These are phyloP conservation scores for Bambusicola thoracicus DNA, from an alignment of 2,113 vertebrate genomes.

Conservation along the genomic window DNA sequence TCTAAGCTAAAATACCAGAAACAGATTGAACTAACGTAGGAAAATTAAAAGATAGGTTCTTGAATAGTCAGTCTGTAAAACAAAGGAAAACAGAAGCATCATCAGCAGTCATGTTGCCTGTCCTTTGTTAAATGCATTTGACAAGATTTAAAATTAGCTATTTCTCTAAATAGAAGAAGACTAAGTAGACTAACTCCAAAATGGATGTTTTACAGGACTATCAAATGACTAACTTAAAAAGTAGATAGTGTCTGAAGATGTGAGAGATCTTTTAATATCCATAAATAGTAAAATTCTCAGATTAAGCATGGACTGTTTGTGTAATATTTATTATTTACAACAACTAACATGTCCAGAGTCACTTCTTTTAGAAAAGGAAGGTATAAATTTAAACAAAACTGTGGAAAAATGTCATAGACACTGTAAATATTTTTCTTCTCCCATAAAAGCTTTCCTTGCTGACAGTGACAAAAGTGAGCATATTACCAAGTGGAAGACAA, in stretches of 20 bases:
- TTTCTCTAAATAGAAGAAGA: background rate
- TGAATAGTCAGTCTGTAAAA: background rate
- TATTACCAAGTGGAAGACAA: slow-evolving; percentile 1
- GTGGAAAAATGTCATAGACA: background rate
- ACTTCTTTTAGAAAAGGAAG: background rate
- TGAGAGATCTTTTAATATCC: background rate
- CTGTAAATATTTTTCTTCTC: background rate
- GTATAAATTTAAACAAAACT: background rate
- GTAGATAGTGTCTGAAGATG: background rate
- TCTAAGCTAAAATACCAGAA: background rate
- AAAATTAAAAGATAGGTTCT: background rate
- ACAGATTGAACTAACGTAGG: background rate
- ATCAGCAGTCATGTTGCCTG: background rate
- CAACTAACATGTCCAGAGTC: background rate
- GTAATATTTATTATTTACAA: background rate
- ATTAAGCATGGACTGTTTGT: background rate
- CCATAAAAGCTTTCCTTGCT: background rate
- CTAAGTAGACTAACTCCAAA: background rate
- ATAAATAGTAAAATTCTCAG: background rate
- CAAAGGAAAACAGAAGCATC: background rate
- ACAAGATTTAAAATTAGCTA: background rate
- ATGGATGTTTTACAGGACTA: background rate
- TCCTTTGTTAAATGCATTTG: background rate
- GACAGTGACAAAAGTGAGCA: background rate
- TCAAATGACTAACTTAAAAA: background rate